Evolutionary conservation across 2,888 invertebrate genomes (phyloP).

Genomic region (Lepas anatifera): DNA sequence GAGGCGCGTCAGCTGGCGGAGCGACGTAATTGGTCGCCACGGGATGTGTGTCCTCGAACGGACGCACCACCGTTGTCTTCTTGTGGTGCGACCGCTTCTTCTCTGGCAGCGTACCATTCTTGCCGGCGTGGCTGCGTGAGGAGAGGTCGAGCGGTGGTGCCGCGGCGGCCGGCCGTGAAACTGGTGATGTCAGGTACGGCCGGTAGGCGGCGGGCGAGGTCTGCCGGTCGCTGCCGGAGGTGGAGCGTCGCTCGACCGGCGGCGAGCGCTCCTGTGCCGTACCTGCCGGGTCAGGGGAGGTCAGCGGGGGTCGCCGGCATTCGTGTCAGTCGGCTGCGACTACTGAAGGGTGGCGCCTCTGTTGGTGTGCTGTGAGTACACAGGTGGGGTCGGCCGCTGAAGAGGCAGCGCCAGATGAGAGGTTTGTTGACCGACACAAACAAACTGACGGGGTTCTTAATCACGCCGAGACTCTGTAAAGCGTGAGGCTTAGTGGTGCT

Average conservation of each 20-base stretch:
- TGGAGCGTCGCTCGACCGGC: background rate
- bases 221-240: background rate
- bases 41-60: background rate
- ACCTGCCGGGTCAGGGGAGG: background rate
- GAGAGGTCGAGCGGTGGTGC: background rate
- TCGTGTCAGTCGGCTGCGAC: no score
- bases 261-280: background rate
- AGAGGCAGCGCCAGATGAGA: no score
- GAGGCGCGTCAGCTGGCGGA: background rate
- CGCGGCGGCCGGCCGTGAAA: background rate
- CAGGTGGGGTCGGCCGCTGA: no score
- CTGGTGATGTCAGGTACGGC: background rate
- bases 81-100: conserved; percentile 5
- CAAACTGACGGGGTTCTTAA: no score
- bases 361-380: no score
- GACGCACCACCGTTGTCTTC: conserved; percentile 5
- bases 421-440: no score
- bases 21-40: background rate
- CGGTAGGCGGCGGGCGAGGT: conserved; percentile 4
- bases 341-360: no score
- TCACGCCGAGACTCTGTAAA: no score
- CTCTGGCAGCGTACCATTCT: background rate
- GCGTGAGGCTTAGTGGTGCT: no score
- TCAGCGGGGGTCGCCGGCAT: no score
- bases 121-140: background rate